Evolutionary conservation across 2,113 vertebrate genomes (phyloP), one percentile per base, ranked within the genome.

Genomic region (Pedetes capensis): DNA sequence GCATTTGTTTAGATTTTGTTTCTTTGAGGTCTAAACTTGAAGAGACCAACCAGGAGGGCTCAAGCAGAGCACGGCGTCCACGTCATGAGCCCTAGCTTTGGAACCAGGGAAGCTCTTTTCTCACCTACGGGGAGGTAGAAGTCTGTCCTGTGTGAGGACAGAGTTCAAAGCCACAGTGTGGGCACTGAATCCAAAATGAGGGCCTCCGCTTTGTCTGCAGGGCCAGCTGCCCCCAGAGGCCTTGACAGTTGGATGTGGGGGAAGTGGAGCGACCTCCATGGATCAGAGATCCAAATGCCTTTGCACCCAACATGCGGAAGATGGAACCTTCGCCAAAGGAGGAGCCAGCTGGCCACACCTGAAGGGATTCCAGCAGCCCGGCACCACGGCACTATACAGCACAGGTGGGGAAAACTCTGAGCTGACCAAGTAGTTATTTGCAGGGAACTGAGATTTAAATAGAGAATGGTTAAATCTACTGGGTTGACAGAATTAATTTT

Each of bases 321-420:
- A 7, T 49, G 64, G 55, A 27, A 18, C 55, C 47, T 55, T 37
- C 37, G 14, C 0, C 78, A 61, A 51, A 37, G 27, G n/a, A 53
- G 37, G 55, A 10, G 29, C n/a, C 37, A 8, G 22, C 8, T 1
- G 27, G 55, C 47, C 9, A 25, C 64, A 5, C 37, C 5, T 1
- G 51, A 34, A 32, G 1, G 44, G 63, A 3, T 2, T 49, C 12
- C 69, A 11, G 64, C 20, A 5, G 12, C 53, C 37, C 39, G 13
- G 17, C 0, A 0, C 11, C 57, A 18, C 5, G 0, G 3, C 1
- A 2, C 3, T 7, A 18, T 13, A 4, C 9, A 42, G 29, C 34
- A 9, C n/a, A 11, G 11, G 37, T 0, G 14, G 16, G 66, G 32
- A 34, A 34, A 37, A 55, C 2, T 29, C 78, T 42, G 42, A 42